Conservation (phyloP, 2,797 vertebrate species). For the Mastacembelus armatus region DNA sequence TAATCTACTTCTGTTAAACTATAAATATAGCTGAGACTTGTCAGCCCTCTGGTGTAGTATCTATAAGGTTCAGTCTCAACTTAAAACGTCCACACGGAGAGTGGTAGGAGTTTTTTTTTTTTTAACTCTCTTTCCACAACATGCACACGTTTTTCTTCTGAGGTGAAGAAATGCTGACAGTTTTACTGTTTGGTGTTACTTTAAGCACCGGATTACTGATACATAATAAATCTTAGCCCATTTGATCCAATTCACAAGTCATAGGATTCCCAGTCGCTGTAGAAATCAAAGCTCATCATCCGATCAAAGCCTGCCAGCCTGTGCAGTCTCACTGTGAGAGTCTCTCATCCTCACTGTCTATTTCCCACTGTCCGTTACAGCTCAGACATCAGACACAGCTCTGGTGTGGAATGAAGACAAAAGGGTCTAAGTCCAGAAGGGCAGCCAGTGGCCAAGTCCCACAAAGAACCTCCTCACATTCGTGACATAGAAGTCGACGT, state of each 20-base stretch:
- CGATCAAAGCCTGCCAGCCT: too few relatives aligned
- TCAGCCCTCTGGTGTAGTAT: constrained; percentile 20
- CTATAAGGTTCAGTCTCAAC: constrained; percentile 17
- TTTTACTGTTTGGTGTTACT: constrained; percentile 6
- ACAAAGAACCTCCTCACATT: constrained; percentile 84
- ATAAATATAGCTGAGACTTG: constrained; percentile 21
- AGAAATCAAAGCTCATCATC: too few relatives aligned
- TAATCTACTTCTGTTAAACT: constrained; percentile 26
- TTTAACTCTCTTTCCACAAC: constrained; percentile 10
- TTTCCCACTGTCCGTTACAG: neutral
- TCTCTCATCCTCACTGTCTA: neutral
- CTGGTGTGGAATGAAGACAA: constrained; percentile 7
- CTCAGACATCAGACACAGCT: neutral
- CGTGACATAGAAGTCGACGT: constrained; percentile 91
- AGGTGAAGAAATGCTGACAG: constrained; percentile 13
- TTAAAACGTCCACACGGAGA: constrained; percentile 42
- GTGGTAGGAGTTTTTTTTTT: constrained; percentile 47
- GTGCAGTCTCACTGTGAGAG: neutral
- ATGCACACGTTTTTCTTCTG: constrained; percentile 18
- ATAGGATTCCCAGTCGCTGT: neutral
- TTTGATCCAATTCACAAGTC: neutral
- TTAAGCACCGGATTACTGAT: neutral
- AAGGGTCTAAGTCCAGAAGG: constrained; percentile 78
- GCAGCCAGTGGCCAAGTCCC: constrained; percentile 88
- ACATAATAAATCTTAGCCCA: neutral